phyloP scores from a whole-genome alignment of 2,888 invertebrate genomes.

The Nesidiocoris tenuis region DNA sequence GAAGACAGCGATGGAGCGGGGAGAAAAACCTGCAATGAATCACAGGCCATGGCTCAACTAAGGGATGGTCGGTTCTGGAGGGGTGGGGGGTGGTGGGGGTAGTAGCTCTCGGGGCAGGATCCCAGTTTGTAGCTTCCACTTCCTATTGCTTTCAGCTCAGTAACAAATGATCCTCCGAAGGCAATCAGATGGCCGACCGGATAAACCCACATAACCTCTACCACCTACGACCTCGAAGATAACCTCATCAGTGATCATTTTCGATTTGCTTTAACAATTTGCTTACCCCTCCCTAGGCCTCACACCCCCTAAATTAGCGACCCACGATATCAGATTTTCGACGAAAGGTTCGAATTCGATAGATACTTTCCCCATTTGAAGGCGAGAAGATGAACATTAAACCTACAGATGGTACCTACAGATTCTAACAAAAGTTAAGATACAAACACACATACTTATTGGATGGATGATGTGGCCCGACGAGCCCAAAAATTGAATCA shows the following conservation, averaged over 20 bases:
- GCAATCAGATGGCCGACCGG: neutral
- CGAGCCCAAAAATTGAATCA: too few relatives aligned
- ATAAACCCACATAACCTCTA: neutral
- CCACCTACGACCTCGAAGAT: neutral
- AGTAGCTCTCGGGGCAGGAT: neutral
- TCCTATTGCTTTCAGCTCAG: neutral
- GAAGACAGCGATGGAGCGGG: neutral
- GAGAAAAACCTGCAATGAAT: conserved; percentile 4
- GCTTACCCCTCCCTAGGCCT: too few relatives aligned
- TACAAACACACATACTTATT: too few relatives aligned
- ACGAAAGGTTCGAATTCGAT: too few relatives aligned
- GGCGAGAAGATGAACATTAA: too few relatives aligned
- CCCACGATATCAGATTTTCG: too few relatives aligned
- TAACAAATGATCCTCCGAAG: neutral
- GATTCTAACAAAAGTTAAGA: too few relatives aligned
- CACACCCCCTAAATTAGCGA: too few relatives aligned
- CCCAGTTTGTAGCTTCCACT: neutral
- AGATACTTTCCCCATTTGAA: too few relatives aligned
- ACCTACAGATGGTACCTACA: too few relatives aligned
- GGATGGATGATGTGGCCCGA: too few relatives aligned
- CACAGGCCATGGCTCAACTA: neutral
- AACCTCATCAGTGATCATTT: neutral
- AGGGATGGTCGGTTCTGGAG: neutral
- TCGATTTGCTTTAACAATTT: neutral
- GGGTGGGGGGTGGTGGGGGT: too few relatives aligned